A percentile compares a stretch with the other conserved stretches of the same genome.
Evolutionary conservation across 1,140 invertebrate genomes (phyloP).

Genomic region (Sipha flava): DNA sequence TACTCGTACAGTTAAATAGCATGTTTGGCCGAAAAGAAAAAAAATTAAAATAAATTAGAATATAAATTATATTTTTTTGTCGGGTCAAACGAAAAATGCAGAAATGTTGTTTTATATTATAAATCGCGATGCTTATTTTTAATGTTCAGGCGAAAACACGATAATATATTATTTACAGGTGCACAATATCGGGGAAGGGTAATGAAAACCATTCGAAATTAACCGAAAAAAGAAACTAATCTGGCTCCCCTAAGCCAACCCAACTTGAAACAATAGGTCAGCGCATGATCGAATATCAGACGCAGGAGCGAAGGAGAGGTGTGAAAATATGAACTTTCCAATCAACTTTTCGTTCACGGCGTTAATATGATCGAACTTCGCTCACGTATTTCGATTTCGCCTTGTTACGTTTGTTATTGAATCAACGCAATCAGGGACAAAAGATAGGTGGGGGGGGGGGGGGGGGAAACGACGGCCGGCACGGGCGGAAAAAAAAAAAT

Average conservation of each 20-base stretch:
- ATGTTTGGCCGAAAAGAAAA: too few species aligned
- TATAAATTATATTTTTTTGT: too few species aligned
- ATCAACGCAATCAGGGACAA: not conserved
- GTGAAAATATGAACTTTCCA: constrained; percentile 21
- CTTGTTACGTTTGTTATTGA: constrained; percentile 26
- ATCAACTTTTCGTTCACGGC: not conserved
- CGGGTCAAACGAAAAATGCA: too few species aligned
- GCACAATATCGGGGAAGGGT: too few species aligned
- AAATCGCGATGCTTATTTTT: too few species aligned
- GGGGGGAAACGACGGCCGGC: not conserved
- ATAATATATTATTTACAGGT: too few species aligned
- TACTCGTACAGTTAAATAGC: too few species aligned
- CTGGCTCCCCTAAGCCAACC: not conserved
- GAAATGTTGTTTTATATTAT: too few species aligned
- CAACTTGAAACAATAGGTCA: not conserved
- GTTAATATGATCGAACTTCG: constrained; percentile 22
- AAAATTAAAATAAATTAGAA: too few species aligned
- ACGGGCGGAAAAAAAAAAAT: not conserved
- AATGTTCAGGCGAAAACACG: too few species aligned
- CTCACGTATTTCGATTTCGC: constrained; percentile 25
- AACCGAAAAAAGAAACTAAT: not conserved
- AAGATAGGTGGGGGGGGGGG: not conserved
- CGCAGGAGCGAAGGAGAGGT: not conserved
- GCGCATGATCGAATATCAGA: not conserved
- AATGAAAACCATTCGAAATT: too few species aligned